These are phyloP conservation scores for Notiomystis cincta DNA, from an alignment of 2,113 vertebrate species.

Conservation along the genomic window DNA sequence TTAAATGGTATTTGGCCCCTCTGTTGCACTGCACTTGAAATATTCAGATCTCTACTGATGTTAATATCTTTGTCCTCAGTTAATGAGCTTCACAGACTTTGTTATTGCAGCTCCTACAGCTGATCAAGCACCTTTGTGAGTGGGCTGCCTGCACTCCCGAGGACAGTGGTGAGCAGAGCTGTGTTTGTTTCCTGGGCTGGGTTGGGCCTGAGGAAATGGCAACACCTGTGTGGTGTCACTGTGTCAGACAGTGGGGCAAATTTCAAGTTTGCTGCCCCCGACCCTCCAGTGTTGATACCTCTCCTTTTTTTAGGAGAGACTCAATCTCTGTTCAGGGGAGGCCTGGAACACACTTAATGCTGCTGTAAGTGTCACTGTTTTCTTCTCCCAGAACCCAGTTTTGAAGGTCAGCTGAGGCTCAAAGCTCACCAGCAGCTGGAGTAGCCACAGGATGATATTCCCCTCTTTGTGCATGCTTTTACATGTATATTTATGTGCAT, in stretches of 20 bases:
- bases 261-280: neutral
- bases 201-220: neutral
- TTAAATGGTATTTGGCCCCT: neutral
- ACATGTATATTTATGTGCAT: neutral
- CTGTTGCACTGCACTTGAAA: neutral
- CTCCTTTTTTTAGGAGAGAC: neutral
- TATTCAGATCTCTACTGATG: neutral
- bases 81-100: neutral
- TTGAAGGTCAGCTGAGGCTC: fast-evolving
- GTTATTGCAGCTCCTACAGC: neutral
- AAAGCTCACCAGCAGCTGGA: neutral
- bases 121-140: neutral
- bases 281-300: neutral
- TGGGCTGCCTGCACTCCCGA: fast-evolving
- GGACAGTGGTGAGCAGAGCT: neutral
- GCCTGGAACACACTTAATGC: neutral
- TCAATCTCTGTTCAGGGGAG: neutral
- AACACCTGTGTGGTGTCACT: neutral
- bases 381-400: neutral
- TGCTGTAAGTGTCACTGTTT: neutral
- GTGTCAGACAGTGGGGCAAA: fast-evolving
- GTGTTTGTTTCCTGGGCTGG: neutral
- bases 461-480: neutral
- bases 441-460: neutral
- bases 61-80: neutral